Conservation (phyloP, 2,113 vertebrate genomes). For the Cyprinodon brontotheroides region DNA sequence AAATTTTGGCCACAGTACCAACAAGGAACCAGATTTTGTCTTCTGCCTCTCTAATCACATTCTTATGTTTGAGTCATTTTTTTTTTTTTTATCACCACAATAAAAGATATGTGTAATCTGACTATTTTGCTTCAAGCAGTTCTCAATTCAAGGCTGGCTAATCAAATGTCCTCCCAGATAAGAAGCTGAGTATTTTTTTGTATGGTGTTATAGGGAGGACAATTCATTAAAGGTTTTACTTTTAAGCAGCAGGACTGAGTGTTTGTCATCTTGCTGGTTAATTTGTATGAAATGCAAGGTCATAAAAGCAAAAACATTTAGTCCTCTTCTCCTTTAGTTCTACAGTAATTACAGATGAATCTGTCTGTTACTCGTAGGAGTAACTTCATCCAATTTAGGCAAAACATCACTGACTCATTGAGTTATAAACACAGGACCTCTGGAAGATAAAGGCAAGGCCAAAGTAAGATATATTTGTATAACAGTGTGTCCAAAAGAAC, state of each 20-base stretch:
- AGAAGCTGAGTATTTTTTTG: not conserved
- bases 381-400: too few species aligned
- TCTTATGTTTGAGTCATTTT: constrained; percentile 70
- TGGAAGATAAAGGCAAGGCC: too few species aligned
- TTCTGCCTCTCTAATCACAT: constrained; percentile 74
- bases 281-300: not conserved
- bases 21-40: constrained; percentile 72
- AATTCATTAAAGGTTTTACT: not conserved
- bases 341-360: not conserved
- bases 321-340: not conserved
- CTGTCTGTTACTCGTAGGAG: not conserved
- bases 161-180: constrained; percentile 29
- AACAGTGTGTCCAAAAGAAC: too few species aligned
- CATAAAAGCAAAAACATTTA: not conserved
- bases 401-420: too few species aligned
- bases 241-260: not conserved
- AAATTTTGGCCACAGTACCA: constrained; percentile 69
- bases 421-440: too few species aligned
- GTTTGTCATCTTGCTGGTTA: not conserved
- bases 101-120: constrained; percentile 69
- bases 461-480: too few species aligned
- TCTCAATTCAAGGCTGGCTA: constrained; percentile 10
- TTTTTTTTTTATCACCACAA: constrained; percentile 39
- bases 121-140: constrained; percentile 55
- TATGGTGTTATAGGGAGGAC: not conserved